phyloP scores from a whole-genome alignment of 2,888 invertebrate genomes.

The Philonicus albiceps region DNA sequence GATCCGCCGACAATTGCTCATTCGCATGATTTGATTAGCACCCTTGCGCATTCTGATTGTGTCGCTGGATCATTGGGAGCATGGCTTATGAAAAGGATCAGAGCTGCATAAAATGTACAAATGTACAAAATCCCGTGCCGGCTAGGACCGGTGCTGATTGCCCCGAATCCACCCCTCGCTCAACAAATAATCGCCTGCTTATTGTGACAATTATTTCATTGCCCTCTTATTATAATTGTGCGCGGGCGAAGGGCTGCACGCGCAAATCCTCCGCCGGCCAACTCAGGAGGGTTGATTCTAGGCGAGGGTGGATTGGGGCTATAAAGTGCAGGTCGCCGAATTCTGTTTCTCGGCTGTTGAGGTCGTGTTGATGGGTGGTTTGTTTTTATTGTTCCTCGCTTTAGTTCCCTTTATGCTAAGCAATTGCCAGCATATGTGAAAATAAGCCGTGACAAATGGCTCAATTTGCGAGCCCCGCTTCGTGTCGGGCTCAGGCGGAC shows the following conservation, averaged over 20 bases:
- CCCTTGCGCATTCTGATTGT: constrained; percentile 33
- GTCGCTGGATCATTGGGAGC: constrained; percentile 26
- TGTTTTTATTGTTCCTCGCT: constrained; percentile 56
- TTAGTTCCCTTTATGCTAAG: constrained; percentile 43
- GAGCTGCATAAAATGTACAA: background rate
- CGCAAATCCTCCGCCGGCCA: background rate
- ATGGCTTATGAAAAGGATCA: background rate
- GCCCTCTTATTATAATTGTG: constrained; percentile 52
- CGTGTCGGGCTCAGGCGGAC: background rate
- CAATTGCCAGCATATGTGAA: constrained; percentile 61
- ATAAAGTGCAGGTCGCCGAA: constrained; percentile 16
- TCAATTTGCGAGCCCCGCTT: constrained; percentile 58
- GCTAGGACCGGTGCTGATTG: background rate
- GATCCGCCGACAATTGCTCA: constrained; percentile 44
- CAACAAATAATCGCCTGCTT: constrained; percentile 62
- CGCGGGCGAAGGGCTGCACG: constrained; percentile 22
- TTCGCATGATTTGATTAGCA: constrained; percentile 43
- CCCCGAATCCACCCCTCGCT: background rate
- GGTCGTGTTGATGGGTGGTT: constrained; percentile 59
- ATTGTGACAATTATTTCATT: constrained; percentile 64
- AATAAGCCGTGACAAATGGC: constrained; percentile 64
- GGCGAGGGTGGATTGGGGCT: constrained; percentile 18
- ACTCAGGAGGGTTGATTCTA: constrained; percentile 13
- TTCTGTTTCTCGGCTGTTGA: constrained; percentile 41
- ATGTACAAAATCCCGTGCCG: background rate